phyloP scores from a whole-genome alignment of 2,888 invertebrate species.

The Ichneumoninae sp. region DNA sequence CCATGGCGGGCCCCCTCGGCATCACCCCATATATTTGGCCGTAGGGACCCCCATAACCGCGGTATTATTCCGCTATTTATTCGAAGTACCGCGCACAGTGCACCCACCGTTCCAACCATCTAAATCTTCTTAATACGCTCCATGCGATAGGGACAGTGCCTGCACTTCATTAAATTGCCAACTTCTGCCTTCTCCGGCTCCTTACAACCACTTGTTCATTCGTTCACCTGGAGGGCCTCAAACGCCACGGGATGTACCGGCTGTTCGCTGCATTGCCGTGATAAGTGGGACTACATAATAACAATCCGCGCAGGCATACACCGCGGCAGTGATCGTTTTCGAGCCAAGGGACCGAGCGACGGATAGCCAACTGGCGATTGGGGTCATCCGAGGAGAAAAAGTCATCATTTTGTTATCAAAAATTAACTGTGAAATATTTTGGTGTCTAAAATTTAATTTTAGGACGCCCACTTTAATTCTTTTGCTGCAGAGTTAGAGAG shows the following conservation, averaged over 20 bases:
- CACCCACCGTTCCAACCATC: slow-evolving; percentile 61
- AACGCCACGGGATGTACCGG: slow-evolving; percentile 30
- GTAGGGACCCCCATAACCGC: slow-evolving; percentile 77
- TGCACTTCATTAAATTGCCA: slow-evolving; percentile 77
- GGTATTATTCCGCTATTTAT: slow-evolving; percentile 82
- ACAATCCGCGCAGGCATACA: slow-evolving; percentile 6
- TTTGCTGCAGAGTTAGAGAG: too few species aligned
- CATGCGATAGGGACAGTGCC: slow-evolving; percentile 72
- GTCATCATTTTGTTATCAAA: not conserved
- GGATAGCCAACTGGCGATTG: not conserved
- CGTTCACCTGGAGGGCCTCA: slow-evolving; percentile 1
- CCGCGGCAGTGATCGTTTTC: not conserved
- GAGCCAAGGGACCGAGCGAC: not conserved
- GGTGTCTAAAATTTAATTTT: not conserved
- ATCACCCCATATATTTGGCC: slow-evolving; percentile 81
- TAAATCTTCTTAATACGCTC: slow-evolving; percentile 82
- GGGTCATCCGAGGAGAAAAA: not conserved
- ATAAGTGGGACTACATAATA: slow-evolving; percentile 28
- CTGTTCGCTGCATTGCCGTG: slow-evolving; percentile 1
- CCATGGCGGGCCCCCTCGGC: slow-evolving; percentile 76
- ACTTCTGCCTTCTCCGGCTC: slow-evolving; percentile 35
- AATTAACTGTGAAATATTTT: not conserved
- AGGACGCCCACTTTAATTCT: too few species aligned
- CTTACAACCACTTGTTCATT: slow-evolving; percentile 27
- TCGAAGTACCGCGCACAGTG: slow-evolving; percentile 70